Conservation (phyloP, 92 coral and sea anemone genomes). For the Porites cylindrica region DNA sequence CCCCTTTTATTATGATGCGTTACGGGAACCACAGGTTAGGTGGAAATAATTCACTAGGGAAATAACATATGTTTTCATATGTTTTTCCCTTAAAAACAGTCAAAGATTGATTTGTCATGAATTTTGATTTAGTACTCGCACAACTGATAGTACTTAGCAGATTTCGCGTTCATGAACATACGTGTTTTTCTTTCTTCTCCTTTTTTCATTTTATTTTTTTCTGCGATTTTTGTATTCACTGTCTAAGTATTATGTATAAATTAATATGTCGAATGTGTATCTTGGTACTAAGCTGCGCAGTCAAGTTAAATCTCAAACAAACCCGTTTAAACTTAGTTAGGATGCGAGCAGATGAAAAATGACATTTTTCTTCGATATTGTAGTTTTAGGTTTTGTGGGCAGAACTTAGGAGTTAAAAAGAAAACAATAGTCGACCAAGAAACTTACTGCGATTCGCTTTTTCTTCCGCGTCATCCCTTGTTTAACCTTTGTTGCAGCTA, state of each 20-base stretch:
- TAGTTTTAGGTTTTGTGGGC: background rate
- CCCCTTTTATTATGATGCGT: background rate
- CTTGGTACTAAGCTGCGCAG: background rate
- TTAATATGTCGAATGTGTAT: background rate
- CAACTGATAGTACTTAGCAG: too few relatives aligned
- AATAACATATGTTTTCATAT: background rate
- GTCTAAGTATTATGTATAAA: background rate
- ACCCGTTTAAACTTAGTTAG: background rate
- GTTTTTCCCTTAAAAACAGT: background rate
- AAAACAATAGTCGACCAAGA: background rate
- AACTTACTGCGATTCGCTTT: conserved; percentile 18
- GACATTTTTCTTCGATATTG: background rate
- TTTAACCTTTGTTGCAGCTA: background rate
- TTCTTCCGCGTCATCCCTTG: background rate
- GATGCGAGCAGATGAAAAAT: background rate
- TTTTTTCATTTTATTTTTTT: too few relatives aligned
- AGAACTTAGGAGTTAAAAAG: background rate
- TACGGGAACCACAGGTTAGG: background rate
- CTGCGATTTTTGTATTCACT: too few relatives aligned
- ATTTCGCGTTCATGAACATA: background rate
- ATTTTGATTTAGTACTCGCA: background rate
- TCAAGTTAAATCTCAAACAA: background rate
- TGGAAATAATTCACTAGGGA: background rate
- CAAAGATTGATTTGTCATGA: background rate
- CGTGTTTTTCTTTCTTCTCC: background rate